Percentiles rank a stretch among this genome's conserved stretches.
These are phyloP conservation scores for Elegia similella DNA, from an alignment of 2,888 invertebrate genomes.

Conservation along the genomic window DNA sequence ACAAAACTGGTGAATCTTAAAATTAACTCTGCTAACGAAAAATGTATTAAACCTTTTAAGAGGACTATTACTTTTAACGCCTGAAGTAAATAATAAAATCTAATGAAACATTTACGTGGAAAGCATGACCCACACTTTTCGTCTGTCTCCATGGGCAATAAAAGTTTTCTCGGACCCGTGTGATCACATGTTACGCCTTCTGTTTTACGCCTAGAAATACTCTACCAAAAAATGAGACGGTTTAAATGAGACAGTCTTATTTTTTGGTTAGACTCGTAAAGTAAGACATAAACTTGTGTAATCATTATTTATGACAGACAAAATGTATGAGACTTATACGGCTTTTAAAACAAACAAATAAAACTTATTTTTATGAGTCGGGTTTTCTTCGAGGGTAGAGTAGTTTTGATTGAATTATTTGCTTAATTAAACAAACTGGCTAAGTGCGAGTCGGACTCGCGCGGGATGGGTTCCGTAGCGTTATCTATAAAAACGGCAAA, in stretches of 20 bases:
- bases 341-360: not conserved
- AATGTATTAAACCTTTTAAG: too few relatives aligned
- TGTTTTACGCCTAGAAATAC: not conserved
- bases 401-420: too few relatives aligned
- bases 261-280: not conserved
- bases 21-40: too few relatives aligned
- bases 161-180: not conserved
- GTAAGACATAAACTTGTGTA: not conserved
- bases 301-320: not conserved
- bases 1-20: too few relatives aligned
- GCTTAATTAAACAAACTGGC: too few relatives aligned
- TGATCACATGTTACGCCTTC: not conserved
- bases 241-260: not conserved
- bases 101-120: not conserved
- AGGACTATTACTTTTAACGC: too few relatives aligned
- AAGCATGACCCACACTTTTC: not conserved
- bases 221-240: too few relatives aligned
- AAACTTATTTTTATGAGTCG: not conserved
- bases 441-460: too few relatives aligned
- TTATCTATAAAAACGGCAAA: too few relatives aligned
- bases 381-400: too few relatives aligned
- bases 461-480: too few relatives aligned
- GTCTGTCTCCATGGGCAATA: not conserved
- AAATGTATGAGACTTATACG: not conserved
- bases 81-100: too few relatives aligned